These are phyloP conservation scores for Pogonophryne albipinna DNA, from an alignment of 2,797 vertebrate genomes.

Conservation along the genomic window DNA sequence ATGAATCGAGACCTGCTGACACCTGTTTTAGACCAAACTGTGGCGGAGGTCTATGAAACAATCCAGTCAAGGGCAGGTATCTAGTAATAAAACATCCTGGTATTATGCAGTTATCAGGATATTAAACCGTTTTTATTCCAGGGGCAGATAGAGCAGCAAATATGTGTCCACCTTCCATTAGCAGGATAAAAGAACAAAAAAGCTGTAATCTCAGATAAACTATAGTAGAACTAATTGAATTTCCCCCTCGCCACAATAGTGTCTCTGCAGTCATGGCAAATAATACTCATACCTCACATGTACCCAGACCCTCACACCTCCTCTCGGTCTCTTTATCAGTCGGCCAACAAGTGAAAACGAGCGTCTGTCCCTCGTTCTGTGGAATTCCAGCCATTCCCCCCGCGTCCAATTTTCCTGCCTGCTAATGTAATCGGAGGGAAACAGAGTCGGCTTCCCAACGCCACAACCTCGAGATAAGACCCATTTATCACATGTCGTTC, in stretches of 20 bases:
- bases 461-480: conserved; percentile 83
- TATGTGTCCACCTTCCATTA: conserved; percentile 38
- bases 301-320: conserved; percentile 34
- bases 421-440: conserved; percentile 85
- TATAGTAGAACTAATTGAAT: neutral
- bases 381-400: conserved; percentile 81
- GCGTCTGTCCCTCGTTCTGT: conserved; percentile 69
- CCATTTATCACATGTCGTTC: conserved; percentile 85
- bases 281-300: conserved; percentile 24
- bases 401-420: conserved; percentile 85
- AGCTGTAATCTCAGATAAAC: conserved; percentile 1
- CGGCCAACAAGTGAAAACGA: conserved; percentile 77
- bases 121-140: conserved; percentile 62
- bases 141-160: conserved; percentile 71
- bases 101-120: conserved; percentile 57
- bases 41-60: conserved; percentile 66
- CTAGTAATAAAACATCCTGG: conserved; percentile 72
- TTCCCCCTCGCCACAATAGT: conserved; percentile 1
- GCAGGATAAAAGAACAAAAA: neutral
- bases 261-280: conserved; percentile 32
- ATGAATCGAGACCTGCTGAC: conserved; percentile 11
- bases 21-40: conserved; percentile 4
- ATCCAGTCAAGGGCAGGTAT: conserved; percentile 70
- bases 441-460: conserved; percentile 81
- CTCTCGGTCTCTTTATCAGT: conserved; percentile 73